Percentiles rank a stretch among this genome's conserved stretches.
phyloP scores from a whole-genome alignment of 2,888 invertebrate species.

The Allygus modestus region DNA sequence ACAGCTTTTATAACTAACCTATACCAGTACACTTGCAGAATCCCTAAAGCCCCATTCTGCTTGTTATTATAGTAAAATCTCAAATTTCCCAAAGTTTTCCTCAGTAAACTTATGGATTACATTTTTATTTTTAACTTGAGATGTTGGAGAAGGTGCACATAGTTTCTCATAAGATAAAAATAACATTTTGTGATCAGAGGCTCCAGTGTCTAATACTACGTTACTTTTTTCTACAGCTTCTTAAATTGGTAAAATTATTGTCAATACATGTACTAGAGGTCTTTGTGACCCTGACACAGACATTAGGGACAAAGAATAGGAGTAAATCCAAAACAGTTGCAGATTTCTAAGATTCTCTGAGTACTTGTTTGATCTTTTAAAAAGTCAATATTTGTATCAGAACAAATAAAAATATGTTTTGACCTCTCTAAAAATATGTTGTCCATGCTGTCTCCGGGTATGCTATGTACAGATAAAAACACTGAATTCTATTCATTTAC shows the following conservation, averaged over 20 bases:
- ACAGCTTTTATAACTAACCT: no score
- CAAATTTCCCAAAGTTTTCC: neutral
- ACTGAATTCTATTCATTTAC: neutral
- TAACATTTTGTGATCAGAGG: neutral
- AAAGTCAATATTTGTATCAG: constrained; percentile 15
- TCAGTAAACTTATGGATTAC: neutral
- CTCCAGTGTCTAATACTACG: neutral
- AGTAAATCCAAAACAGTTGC: neutral
- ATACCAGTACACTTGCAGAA: no score
- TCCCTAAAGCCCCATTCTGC: neutral
- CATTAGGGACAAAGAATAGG: neutral
- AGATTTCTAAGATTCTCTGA: neutral
- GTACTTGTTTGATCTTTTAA: neutral
- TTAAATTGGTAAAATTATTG: neutral
- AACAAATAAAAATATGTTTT: constrained; percentile 26
- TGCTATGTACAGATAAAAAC: constrained; percentile 3
- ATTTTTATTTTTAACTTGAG: neutral
- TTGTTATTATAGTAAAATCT: neutral
- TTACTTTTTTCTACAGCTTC: neutral
- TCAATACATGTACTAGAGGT: neutral
- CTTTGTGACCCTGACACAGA: neutral
- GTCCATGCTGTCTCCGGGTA: neutral
- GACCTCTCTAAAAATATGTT: neutral
- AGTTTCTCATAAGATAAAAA: neutral
- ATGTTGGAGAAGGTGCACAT: neutral